A percentile compares a stretch with the other conserved stretches of the same genome.
Evolutionary conservation across 2,888 invertebrate species (phyloP).

Genomic region (Eristalinus sepulchralis): DNA sequence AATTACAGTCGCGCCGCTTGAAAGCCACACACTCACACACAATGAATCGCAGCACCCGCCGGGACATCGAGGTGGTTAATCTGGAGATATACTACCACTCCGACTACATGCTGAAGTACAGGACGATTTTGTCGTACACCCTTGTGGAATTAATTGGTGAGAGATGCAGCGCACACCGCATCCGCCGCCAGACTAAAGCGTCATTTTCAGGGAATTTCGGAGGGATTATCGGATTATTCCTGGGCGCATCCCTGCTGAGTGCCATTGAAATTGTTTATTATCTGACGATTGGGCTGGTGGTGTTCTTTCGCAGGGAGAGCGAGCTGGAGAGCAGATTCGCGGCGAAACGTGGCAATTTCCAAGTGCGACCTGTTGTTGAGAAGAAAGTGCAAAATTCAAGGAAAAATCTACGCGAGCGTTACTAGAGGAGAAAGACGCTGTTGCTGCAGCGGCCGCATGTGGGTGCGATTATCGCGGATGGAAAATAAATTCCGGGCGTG

Average conservation of each 20-base stretch:
- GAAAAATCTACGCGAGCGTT: constrained; percentile 1
- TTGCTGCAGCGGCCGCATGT: background rate
- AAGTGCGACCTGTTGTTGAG: constrained; percentile 29
- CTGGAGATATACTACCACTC: constrained; percentile 79
- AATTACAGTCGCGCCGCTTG: background rate
- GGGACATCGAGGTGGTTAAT: constrained; percentile 63
- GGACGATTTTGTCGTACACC: constrained; percentile 79
- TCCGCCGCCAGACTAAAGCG: constrained; percentile 59
- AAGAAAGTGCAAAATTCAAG: background rate
- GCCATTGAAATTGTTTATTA: constrained; percentile 80
- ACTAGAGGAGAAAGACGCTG: background rate
- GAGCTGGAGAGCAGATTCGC: background rate
- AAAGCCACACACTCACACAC: background rate
- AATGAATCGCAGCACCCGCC: constrained; percentile 18
- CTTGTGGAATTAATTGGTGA: constrained; percentile 81
- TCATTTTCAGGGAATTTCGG: constrained; percentile 80
- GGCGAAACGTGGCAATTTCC: constrained; percentile 10
- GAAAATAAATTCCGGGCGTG: background rate
- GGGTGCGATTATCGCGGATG: background rate
- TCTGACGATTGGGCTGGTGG: constrained; percentile 76
- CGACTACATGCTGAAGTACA: constrained; percentile 79
- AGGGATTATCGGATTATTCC: constrained; percentile 81
- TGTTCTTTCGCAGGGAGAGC: constrained; percentile 69
- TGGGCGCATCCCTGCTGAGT: constrained; percentile 81
- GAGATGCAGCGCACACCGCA: background rate